Conservation (phyloP, 1,140 invertebrate genomes). For the Pseudachorutes palmiensis region DNA sequence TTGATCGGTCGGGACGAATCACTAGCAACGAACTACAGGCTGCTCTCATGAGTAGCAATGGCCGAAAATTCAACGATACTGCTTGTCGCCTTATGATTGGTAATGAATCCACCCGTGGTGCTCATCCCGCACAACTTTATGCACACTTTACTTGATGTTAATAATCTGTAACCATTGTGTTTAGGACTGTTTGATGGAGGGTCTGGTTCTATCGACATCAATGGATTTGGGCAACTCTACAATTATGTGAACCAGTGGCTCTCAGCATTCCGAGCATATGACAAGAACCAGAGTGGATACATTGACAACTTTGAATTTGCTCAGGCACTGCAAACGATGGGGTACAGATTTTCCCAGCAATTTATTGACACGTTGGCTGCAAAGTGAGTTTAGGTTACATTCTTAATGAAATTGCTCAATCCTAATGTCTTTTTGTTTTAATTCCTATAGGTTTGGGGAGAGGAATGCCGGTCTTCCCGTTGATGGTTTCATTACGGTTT, state of each 20-base stretch:
- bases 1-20: slow-evolving; percentile 68
- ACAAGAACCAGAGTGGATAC: slow-evolving; percentile 68
- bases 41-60: slow-evolving; percentile 77
- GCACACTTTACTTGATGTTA: no score
- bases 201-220: slow-evolving; percentile 74
- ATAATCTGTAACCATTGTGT: no score
- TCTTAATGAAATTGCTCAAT: no score
- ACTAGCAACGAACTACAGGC: slow-evolving; percentile 65
- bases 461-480: slow-evolving; percentile 52
- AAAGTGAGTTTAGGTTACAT: slow-evolving; percentile 48
- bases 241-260: slow-evolving; percentile 84
- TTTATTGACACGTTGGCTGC: slow-evolving; percentile 64
- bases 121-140: no score
- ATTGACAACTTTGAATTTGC: slow-evolving; percentile 71
- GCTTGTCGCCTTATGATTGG: slow-evolving; percentile 84
- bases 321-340: slow-evolving; percentile 78
- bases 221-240: slow-evolving; percentile 78
- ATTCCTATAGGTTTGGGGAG: slow-evolving; percentile 33
- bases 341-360: slow-evolving; percentile 70
- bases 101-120: no score
- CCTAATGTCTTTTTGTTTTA: no score
- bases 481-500: slow-evolving; percentile 79
- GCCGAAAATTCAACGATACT: slow-evolving; percentile 70
- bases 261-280: slow-evolving; percentile 58
- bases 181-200: slow-evolving; percentile 82